Evolutionary conservation across 2,113 vertebrate species (phyloP).

Genomic region (Cryptomyrus ogoouensis): DNA sequence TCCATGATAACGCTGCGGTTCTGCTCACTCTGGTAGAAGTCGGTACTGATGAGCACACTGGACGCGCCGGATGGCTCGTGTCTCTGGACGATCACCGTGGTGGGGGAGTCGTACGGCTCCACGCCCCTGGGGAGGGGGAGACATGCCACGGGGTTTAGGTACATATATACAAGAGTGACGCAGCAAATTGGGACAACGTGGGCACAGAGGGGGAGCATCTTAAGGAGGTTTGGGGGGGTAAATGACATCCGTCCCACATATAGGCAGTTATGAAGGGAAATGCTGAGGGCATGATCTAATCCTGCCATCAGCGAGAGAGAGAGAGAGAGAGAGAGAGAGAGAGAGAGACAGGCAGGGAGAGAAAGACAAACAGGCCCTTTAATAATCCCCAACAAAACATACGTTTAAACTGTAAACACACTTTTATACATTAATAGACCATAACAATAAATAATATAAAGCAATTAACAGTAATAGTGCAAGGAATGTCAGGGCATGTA

Average conservation of each 20-base stretch:
- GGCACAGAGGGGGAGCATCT: neutral
- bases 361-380: neutral
- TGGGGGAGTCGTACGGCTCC: constrained; percentile 80
- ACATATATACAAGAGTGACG: neutral
- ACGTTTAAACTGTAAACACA: neutral
- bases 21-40: constrained; percentile 89
- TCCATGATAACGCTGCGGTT: constrained; percentile 82
- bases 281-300: too few species aligned
- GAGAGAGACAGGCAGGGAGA: too few species aligned
- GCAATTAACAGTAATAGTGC: neutral
- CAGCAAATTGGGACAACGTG: neutral
- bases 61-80: constrained; percentile 83
- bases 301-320: neutral
- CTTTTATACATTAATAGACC: neutral
- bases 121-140: constrained; percentile 67
- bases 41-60: constrained; percentile 80
- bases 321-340: neutral
- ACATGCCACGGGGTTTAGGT: neutral
- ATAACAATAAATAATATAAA: neutral
- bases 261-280: neutral
- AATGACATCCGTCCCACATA: neutral
- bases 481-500: neutral
- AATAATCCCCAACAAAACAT: neutral
- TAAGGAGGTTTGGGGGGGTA: neutral
- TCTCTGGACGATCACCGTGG: constrained; percentile 79